Conservation (phyloP, 2,797 vertebrate species). For the Coregonus ussuriensis region DNA sequence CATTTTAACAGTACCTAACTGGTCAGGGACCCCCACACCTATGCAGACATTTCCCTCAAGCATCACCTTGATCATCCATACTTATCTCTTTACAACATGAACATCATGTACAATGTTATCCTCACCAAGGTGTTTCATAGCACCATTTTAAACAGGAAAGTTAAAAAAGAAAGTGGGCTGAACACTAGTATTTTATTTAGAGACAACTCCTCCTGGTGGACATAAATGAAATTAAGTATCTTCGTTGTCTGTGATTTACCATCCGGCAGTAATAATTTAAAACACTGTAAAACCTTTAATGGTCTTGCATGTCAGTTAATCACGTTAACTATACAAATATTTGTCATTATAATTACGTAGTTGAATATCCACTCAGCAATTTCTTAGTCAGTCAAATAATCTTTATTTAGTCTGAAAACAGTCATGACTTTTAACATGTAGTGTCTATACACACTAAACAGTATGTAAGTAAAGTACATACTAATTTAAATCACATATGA, state of each 20-base stretch:
- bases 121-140: neutral
- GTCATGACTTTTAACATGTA: slow-evolving; percentile 41
- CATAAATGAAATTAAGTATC: neutral
- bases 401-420: slow-evolving; percentile 65
- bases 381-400: slow-evolving; percentile 40
- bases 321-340: neutral
- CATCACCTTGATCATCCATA: too few species aligned
- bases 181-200: neutral
- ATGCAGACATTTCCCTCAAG: neutral
- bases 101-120: neutral
- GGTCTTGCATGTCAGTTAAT: neutral
- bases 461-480: slow-evolving; percentile 30
- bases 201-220: neutral
- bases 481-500: slow-evolving; percentile 33
- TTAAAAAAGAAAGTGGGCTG: neutral
- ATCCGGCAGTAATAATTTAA: neutral
- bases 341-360: neutral
- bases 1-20: neutral
- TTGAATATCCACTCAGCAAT: slow-evolving; percentile 8
- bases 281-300: neutral
- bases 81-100: too few species aligned
- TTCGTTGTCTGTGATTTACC: neutral
- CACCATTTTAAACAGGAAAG: neutral
- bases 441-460: slow-evolving; percentile 32
- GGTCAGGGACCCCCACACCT: neutral